phyloP scores from a whole-genome alignment of 2,797 vertebrate genomes.

The Kryptolebias ocellatus region DNA sequence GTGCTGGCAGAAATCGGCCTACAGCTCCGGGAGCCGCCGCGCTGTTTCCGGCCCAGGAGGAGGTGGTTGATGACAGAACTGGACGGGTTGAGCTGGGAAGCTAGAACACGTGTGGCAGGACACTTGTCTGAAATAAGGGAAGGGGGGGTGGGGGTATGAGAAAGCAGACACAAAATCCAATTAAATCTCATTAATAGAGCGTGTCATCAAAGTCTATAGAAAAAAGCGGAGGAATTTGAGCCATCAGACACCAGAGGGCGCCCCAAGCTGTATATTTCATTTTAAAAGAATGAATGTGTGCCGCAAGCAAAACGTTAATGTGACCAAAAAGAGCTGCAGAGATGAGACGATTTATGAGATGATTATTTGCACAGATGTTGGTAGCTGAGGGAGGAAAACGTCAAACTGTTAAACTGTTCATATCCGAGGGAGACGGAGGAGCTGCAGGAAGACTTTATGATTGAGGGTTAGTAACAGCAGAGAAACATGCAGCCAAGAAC shows the following conservation, averaged over 20 bases:
- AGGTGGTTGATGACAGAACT: constrained; percentile 94
- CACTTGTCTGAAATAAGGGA: constrained; percentile 87
- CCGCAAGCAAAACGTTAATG: no score
- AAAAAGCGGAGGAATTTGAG: background rate
- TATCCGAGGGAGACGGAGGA: constrained; percentile 14
- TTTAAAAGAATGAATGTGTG: no score
- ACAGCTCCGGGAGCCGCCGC: constrained; percentile 72
- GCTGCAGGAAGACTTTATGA: background rate
- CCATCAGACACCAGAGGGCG: constrained; percentile 44
- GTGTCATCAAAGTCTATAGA: background rate
- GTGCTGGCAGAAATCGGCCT: constrained; percentile 77
- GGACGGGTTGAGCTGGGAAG: constrained; percentile 92
- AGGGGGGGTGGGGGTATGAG: background rate
- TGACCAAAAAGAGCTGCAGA: no score
- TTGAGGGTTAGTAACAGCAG: constrained; percentile 8
- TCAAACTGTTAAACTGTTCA: constrained; percentile 14
- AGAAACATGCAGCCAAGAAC: background rate
- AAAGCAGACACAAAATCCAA: constrained; percentile 2
- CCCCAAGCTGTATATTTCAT: background rate
- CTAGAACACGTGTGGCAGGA: constrained; percentile 89
- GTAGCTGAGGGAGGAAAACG: constrained; percentile 2
- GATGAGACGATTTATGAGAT: background rate
- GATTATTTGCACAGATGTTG: constrained; percentile 16
- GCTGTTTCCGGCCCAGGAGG: constrained; percentile 90
- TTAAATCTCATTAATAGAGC: constrained; percentile 3